These are phyloP conservation scores for Ophion costatus DNA, from an alignment of 2,888 invertebrate genomes.

Conservation along the genomic window DNA sequence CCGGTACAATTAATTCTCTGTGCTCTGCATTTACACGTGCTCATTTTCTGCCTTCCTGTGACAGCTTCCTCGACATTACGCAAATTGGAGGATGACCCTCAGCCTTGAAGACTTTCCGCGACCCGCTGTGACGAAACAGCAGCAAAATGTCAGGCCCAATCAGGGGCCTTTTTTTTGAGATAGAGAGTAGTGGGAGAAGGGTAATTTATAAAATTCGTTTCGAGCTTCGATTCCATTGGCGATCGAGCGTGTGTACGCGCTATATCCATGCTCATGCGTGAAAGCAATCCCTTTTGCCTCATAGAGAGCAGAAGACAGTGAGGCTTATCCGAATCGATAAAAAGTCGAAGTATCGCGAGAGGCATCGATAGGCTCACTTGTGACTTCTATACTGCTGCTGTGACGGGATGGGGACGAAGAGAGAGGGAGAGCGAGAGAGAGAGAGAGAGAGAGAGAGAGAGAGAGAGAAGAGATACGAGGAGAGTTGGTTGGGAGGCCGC, in stretches of 20 bases:
- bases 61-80: conserved; percentile 1
- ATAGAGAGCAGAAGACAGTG: conserved; percentile 50
- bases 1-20: background rate
- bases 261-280: background rate
- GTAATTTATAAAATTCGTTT: conserved; percentile 66
- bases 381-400: conserved; percentile 48
- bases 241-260: conserved; percentile 62
- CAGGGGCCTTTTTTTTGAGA: no score
- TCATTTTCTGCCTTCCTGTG: conserved; percentile 39
- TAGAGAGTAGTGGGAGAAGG: background rate
- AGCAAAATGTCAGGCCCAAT: background rate
- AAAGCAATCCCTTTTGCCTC: conserved; percentile 17
- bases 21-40: background rate
- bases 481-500: conserved; percentile 52
- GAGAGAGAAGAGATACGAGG: conserved; percentile 41
- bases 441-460: conserved; percentile 37
- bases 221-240: conserved; percentile 52
- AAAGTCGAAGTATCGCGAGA: conserved; percentile 70
- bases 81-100: conserved; percentile 6
- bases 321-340: conserved; percentile 78
- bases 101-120: no score
- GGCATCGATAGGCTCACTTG: conserved; percentile 54
- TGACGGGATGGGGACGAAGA: conserved; percentile 21
- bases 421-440: conserved; percentile 33
- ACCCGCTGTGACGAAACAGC: background rate